Evolutionary conservation across 2,113 vertebrate genomes (phyloP).

Genomic region (Naja naja): DNA sequence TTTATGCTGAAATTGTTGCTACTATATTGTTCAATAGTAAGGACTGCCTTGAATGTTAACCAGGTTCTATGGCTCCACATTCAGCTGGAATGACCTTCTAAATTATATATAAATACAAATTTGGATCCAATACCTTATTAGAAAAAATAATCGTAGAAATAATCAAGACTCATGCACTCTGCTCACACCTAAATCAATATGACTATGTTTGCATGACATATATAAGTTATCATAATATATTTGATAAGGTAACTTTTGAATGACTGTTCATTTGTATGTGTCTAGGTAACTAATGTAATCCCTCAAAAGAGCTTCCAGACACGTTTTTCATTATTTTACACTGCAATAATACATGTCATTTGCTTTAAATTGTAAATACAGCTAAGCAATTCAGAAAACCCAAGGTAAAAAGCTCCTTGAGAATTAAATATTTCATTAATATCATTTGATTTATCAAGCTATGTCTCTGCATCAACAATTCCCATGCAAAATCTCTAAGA

Average conservation of each 20-base stretch:
- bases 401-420: conserved; percentile 32
- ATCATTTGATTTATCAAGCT: conserved; percentile 28
- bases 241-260: conserved; percentile 25
- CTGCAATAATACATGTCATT: conserved; percentile 50
- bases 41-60: background rate
- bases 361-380: conserved; percentile 51
- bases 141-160: background rate
- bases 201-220: background rate
- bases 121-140: background rate
- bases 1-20: background rate
- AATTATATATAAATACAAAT: background rate
- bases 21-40: background rate
- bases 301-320: conserved; percentile 39
- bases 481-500: conserved; percentile 20
- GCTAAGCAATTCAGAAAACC: conserved; percentile 42
- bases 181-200: background rate
- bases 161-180: background rate
- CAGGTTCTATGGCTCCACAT: background rate
- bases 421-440: conserved; percentile 41
- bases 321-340: conserved; percentile 34
- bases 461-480: background rate
- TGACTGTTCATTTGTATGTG: conserved; percentile 27
- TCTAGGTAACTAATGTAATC: conserved; percentile 36
- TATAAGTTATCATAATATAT: conserved; percentile 17
- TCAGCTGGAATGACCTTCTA: background rate